Evolutionary conservation across 2,888 invertebrate species (phyloP), one percentile per base, ranked within the genome.

Genomic region (Cryptocheilus praepositus): DNA sequence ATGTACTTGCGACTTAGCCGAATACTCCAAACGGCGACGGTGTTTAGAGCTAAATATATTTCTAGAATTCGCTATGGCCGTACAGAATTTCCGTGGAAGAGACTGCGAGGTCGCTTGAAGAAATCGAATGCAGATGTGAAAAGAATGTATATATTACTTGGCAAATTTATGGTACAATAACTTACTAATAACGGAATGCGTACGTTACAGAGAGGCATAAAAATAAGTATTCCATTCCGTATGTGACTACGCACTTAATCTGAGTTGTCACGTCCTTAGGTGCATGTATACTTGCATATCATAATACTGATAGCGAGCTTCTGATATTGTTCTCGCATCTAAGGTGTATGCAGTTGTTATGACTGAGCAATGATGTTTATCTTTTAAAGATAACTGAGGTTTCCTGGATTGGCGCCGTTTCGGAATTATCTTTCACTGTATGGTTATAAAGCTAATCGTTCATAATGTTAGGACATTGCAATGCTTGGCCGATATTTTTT

Each of bases 301-400:
- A 70, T 55, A 71, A 64, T 59, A 60, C 18, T 60, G 60, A 61
- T 44, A 53, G 13, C 53, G 21, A 54, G 36, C 52, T 44, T 63
- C 52, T 49, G 19, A 54, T 57, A 21, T 7, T 57, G 36, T 5
- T 16, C 22, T 53, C 46, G 63, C 25, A 46, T 45, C 16, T 53
- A 22, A 52, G 11, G 46, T 45, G 54, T 51, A 46, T 46, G 36
- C 46, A 67, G 36, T 61, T 49, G 45, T 18, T 53, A n/a, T 19
- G 45, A 64, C 55, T 67, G 67, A 61, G 61, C 58, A 55, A 67
- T 62, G 55, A 59, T 55, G 25, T 43, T 53, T n/a, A 52, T 53
- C 13, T 25, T 36, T 4, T 36, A 36, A 7, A 36, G 36, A 36
- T 36, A 36, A 36, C 11, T 2, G 13, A 36, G 2, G 3, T 36